Percentiles rank a stretch among this genome's conserved stretches.
Evolutionary conservation across 2,797 vertebrate genomes (phyloP).

Genomic region (Notolabrus celidotus): DNA sequence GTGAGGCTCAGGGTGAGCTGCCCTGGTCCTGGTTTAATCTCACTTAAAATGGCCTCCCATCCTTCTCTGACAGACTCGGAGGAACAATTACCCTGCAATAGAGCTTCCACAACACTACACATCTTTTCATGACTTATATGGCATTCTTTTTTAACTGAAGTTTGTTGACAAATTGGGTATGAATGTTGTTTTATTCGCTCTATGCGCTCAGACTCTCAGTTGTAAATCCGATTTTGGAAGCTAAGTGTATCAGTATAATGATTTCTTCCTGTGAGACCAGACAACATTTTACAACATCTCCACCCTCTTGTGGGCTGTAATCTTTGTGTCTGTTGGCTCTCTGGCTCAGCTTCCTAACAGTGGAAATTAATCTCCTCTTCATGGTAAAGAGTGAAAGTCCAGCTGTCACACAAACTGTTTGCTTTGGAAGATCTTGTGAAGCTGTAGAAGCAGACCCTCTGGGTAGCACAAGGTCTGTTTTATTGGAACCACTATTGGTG

Average conservation of each 20-base stretch:
- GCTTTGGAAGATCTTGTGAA: slow-evolving; percentile 52
- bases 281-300: slow-evolving; percentile 12
- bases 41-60: slow-evolving; percentile 61
- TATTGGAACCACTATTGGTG: slow-evolving; percentile 49
- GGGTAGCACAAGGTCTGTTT: slow-evolving; percentile 48
- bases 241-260: slow-evolving; percentile 1
- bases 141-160: slow-evolving; percentile 50
- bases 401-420: slow-evolving; percentile 78
- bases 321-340: slow-evolving; percentile 67
- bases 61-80: slow-evolving; percentile 57
- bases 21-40: slow-evolving; percentile 32
- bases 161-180: slow-evolving; percentile 23
- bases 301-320: slow-evolving; percentile 46
- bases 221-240: too few relatives aligned
- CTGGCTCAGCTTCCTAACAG: slow-evolving; percentile 55
- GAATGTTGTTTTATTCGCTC: slow-evolving; percentile 12
- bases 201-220: too few relatives aligned
- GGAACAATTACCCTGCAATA: slow-evolving; percentile 75
- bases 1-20: slow-evolving; percentile 67
- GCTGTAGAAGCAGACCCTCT: slow-evolving; percentile 44
- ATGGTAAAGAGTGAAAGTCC: slow-evolving; percentile 68
- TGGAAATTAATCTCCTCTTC: slow-evolving; percentile 44
- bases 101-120: slow-evolving; percentile 81
- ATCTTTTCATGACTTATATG: slow-evolving; percentile 42
- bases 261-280: slow-evolving; percentile 14